Percentiles rank a stretch among this genome's conserved stretches.
phyloP scores from a whole-genome alignment of 2,113 vertebrate genomes.

The Microtus ochrogaster region DNA sequence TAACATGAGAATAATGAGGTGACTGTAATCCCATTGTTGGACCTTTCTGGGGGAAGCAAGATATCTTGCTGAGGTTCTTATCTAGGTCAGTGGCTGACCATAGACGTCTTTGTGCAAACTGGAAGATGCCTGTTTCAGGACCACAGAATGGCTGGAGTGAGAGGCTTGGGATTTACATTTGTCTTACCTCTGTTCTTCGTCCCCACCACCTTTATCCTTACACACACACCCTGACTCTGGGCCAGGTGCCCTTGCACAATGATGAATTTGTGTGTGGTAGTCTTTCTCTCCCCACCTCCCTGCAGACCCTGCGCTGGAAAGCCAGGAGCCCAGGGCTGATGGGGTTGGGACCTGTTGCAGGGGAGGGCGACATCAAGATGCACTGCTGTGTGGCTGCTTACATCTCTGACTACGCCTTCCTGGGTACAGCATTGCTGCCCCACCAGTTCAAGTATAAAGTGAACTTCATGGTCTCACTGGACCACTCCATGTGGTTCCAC shows the following conservation, averaged over 20 bases:
- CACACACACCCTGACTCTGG: too few species aligned
- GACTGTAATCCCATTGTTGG: neutral
- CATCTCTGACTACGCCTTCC: conserved; percentile 94
- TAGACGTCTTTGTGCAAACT: neutral
- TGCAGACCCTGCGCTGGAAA: conserved; percentile 63
- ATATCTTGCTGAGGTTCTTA: neutral
- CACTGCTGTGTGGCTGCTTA: conserved; percentile 97
- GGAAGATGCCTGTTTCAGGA: neutral
- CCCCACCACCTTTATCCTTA: neutral
- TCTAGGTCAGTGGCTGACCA: neutral
- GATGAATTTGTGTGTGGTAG: neutral
- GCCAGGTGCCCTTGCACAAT: neutral
- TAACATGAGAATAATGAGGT: neutral
- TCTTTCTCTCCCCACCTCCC: neutral
- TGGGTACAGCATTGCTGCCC: conserved; percentile 91
- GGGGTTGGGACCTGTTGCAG: conserved; percentile 72
- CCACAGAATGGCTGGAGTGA: neutral
- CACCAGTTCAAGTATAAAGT: conserved; percentile 83
- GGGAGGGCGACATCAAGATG: conserved; percentile 93
- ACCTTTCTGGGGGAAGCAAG: conserved; percentile 22
- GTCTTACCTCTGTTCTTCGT: neutral
- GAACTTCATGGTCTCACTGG: conserved; percentile 91
- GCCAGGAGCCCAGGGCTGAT: conserved; percentile 60
- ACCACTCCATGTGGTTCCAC: conserved; percentile 99
- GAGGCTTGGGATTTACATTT: neutral